These are phyloP conservation scores for Thrips palmi DNA, from an alignment of 1,140 invertebrate genomes.

Conservation along the genomic window DNA sequence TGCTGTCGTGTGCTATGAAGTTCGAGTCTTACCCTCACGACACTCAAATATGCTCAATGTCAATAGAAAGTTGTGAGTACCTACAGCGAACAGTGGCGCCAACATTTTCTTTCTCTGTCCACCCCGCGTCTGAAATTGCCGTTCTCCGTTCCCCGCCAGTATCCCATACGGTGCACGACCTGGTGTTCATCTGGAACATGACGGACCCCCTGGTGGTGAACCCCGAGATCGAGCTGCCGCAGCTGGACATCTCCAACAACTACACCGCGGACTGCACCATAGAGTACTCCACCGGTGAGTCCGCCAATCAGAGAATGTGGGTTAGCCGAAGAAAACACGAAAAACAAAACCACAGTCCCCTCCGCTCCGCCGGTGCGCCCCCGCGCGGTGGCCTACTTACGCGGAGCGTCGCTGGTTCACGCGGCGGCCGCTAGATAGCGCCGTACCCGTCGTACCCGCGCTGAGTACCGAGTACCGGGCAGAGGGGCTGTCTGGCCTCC, in stretches of 20 bases:
- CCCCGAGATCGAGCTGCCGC: slow-evolving; percentile 68
- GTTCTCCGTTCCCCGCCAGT: slow-evolving; percentile 43
- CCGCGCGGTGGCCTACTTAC: too few relatives aligned
- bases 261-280: slow-evolving; percentile 76
- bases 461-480: too few relatives aligned
- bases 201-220: slow-evolving; percentile 73
- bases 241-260: slow-evolving; percentile 71
- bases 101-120: neutral
- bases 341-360: too few relatives aligned
- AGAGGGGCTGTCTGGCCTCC: too few relatives aligned
- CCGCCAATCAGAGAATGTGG: slow-evolving; percentile 1
- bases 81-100: neutral
- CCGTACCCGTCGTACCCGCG: too few relatives aligned
- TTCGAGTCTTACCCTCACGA: slow-evolving; percentile 83
- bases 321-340: neutral
- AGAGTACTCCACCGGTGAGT: slow-evolving; percentile 62
- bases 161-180: slow-evolving; percentile 65
- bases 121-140: neutral
- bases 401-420: too few relatives aligned
- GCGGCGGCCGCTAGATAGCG: too few relatives aligned
- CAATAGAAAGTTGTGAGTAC: slow-evolving; percentile 75
- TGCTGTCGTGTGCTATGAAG: slow-evolving; percentile 82
- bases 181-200: slow-evolving; percentile 76
- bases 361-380: too few relatives aligned
- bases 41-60: slow-evolving; percentile 77